Evolutionary conservation across 2,797 vertebrate genomes (phyloP).

Genomic region (Gallinago stenura): DNA sequence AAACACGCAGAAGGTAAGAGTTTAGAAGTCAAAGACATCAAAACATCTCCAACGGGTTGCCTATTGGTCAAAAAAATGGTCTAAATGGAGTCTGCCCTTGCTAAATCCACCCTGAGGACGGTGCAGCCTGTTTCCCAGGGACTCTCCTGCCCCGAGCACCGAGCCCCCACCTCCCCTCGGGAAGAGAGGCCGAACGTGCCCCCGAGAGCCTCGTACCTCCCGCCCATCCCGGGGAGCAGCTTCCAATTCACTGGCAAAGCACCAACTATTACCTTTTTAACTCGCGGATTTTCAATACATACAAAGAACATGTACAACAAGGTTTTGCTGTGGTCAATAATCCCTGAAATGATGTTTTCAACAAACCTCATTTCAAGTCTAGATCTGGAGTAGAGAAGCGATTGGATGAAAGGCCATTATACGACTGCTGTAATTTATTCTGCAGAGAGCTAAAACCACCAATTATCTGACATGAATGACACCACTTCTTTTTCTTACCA

Average conservation of each 20-base stretch:
- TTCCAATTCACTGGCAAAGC: conserved; percentile 50
- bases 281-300: conserved; percentile 60
- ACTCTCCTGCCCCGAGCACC: fast-evolving
- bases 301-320: conserved; percentile 72
- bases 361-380: conserved; percentile 73
- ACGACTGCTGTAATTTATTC: conserved; percentile 76
- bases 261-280: conserved; percentile 64
- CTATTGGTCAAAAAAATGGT: not conserved
- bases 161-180: not conserved
- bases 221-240: not conserved
- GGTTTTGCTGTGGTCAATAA: conserved; percentile 62
- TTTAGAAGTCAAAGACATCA: not conserved
- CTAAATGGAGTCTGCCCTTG: not conserved
- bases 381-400: conserved; percentile 72
- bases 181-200: not conserved
- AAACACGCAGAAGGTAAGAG: not conserved
- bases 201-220: not conserved
- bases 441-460: conserved; percentile 76
- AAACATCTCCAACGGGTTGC: fast-evolving
- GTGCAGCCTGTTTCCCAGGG: not conserved
- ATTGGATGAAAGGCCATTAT: conserved; percentile 78
- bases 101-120: not conserved
- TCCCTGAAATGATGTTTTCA: conserved; percentile 73
- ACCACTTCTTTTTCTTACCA: conserved; percentile 76
- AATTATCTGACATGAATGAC: conserved; percentile 78